Percentiles rank a stretch among this genome's conserved stretches.
Evolutionary conservation across 2,888 invertebrate species (phyloP).

Genomic region (Shargacucullia verbasci): DNA sequence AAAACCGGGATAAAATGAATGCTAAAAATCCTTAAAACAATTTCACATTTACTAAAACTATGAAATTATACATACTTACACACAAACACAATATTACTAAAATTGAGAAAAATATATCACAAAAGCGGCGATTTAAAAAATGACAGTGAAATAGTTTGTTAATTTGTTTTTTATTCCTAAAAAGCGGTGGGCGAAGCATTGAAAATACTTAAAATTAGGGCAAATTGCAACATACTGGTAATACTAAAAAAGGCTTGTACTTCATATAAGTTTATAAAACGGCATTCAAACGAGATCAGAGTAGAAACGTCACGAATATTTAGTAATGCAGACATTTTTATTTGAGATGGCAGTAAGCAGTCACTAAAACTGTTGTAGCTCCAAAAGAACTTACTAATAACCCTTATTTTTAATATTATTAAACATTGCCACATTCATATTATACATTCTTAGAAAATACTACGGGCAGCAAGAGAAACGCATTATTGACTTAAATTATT

Average conservation of each 20-base stretch:
- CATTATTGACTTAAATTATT: too few species aligned
- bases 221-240: constrained; percentile 42
- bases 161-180: constrained; percentile 30
- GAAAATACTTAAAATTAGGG: constrained; percentile 51
- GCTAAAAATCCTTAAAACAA: constrained; percentile 21
- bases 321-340: background rate
- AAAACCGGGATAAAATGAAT: constrained; percentile 12
- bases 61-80: constrained; percentile 20
- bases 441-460: too few species aligned
- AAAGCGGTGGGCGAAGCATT: constrained; percentile 61
- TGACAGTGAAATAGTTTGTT: constrained; percentile 23
- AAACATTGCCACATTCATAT: too few species aligned
- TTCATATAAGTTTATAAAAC: constrained; percentile 27
- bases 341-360: too few species aligned
- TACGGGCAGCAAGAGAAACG: too few species aligned
- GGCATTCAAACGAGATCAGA: constrained; percentile 51
- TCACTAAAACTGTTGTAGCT: too few species aligned
- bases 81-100: constrained; percentile 24
- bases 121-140: constrained; percentile 53
- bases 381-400: too few species aligned
- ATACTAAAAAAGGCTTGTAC: constrained; percentile 45
- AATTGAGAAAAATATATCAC: constrained; percentile 52
- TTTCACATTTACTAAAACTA: constrained; percentile 21
- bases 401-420: too few species aligned
- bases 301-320: constrained; percentile 20